Percentiles rank a stretch among this genome's conserved stretches.
Conservation (phyloP, 2,888 invertebrate genomes). For the Petrophora chlorosata region DNA sequence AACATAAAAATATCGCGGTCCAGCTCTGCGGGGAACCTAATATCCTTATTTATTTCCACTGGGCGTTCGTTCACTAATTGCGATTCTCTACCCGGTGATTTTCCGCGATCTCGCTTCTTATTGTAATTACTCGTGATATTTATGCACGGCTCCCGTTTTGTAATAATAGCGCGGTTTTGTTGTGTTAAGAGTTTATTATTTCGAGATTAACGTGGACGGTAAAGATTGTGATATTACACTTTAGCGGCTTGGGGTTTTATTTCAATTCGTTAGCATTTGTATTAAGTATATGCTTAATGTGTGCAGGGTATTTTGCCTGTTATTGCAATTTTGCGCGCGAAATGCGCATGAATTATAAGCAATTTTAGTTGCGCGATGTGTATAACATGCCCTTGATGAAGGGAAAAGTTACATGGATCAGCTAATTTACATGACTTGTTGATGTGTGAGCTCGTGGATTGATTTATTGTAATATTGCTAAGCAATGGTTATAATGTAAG, state of each 20-base stretch:
- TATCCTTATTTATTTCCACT: conserved; percentile 81
- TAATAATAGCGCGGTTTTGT: conserved; percentile 44
- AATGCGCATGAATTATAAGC: no score
- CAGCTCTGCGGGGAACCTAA: conserved; percentile 40
- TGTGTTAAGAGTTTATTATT: conserved; percentile 27
- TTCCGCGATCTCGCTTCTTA: conserved; percentile 73
- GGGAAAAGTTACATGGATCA: no score
- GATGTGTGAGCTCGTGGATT: no score
- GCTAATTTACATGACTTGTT: no score
- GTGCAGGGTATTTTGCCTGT: no score
- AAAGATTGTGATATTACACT: conserved; percentile 33
- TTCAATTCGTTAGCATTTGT: not conserved
- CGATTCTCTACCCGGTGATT: conserved; percentile 74
- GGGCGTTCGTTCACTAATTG: conserved; percentile 79
- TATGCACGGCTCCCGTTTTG: conserved; percentile 47
- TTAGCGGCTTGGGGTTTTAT: conserved; percentile 13
- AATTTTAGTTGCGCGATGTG: no score
- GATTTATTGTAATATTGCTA: no score
- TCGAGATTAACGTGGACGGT: conserved; percentile 12
- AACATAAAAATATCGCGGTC: not conserved
- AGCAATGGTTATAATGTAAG: no score
- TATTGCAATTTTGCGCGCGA: no score
- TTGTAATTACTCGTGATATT: conserved; percentile 65
- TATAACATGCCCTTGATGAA: no score
- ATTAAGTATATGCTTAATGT: no score